Evolutionary conservation across 2,888 invertebrate genomes (phyloP).

Genomic region (Diabrotica balteata): DNA sequence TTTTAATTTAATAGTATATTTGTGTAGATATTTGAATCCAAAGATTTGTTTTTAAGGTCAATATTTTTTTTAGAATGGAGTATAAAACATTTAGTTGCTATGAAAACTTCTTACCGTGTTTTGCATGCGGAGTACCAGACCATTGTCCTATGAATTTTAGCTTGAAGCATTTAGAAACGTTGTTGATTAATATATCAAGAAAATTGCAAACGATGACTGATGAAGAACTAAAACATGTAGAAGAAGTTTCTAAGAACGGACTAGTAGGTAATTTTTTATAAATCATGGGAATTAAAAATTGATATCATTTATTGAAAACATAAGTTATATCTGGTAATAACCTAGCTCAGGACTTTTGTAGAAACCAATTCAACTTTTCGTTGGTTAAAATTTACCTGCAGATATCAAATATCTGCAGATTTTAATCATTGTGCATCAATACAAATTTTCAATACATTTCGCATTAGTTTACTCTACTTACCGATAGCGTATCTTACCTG

Average conservation of each 20-base stretch:
- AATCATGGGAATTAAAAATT: no score
- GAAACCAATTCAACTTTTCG: no score
- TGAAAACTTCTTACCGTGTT: conserved; percentile 86
- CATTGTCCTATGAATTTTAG: conserved; percentile 78
- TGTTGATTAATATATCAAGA: conserved; percentile 66
- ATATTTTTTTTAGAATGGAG: conserved; percentile 69
- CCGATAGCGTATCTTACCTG: no score
- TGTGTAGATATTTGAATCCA: neutral
- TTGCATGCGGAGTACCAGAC: conserved; percentile 82
- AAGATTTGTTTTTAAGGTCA: neutral
- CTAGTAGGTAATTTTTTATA: conserved; percentile 21
- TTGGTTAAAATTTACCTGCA: no score
- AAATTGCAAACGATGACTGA: conserved; percentile 66
- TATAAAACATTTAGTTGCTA: conserved; percentile 86
- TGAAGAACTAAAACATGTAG: conserved; percentile 62
- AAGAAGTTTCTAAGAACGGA: conserved; percentile 40
- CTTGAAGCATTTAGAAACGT: conserved; percentile 74
- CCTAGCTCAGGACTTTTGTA: no score
- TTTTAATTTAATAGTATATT: no score
- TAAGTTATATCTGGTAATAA: no score
- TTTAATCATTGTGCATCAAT: no score
- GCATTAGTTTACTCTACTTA: no score
- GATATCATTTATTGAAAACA: no score
- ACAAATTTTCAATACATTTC: no score
- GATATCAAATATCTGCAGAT: no score